Evolutionary conservation across 2,888 invertebrate genomes (phyloP), one percentile per base, ranked within the genome.

Genomic region (Drosophila ustulata): DNA sequence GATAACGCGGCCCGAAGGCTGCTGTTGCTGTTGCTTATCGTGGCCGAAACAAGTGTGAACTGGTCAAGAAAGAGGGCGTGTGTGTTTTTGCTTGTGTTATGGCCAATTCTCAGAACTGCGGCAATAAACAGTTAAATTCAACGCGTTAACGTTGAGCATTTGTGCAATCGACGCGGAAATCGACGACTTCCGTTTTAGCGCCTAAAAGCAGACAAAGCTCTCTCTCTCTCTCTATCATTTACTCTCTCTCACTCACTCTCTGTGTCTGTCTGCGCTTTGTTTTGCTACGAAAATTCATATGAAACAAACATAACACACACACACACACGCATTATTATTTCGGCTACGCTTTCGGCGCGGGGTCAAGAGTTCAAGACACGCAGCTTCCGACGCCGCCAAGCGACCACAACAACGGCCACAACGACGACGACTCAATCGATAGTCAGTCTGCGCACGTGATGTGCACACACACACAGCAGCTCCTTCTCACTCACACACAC

Each of bases 361-460:
- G 83, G 88, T 84, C 83, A 84, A 84, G 86, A 84, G 83, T 84
- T 84, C 88, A 89, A 80, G 80, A 77, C 86, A 80, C 82, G 80
- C 83, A 88, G 83, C 83, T 84, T 84, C 83, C 83, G 83, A 88
- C 68, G 80, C 66, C 71, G 74, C 30, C 41, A 28, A 53, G 41
- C 28, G 28, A 37, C 52, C 28, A 28, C 72, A 11, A 13, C 65
- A 9, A 55, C 37, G 13, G 26, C 67, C 30, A 49, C 64, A 58
- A 65, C 57, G 64, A 46, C 78, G 75, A 87, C 83, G 72, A 74
- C 80, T 88, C 88, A 84, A 84, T 84, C 83, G 83, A 84, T 84
- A 84, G 80, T 73, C 71, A 85, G 76, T 84, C 83, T 84, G 83
- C 86, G 83, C 83, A 84, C 83, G 88, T 86, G 85, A 88, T 86